phyloP scores from a whole-genome alignment of 53 echinoderm and acorn worm species.

The Echinarachnius parma region DNA sequence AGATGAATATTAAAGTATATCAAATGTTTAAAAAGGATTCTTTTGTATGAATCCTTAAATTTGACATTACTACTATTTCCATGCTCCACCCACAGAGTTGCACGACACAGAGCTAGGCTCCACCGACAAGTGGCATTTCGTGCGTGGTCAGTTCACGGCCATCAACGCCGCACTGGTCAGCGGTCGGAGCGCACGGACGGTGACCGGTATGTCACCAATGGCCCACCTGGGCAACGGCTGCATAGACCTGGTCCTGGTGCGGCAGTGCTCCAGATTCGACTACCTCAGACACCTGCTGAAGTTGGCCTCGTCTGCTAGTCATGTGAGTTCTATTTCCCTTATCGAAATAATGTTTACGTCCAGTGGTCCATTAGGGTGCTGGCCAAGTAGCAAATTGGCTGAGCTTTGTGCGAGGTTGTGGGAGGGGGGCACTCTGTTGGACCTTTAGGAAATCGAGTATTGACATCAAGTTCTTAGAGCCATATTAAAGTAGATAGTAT shows the following conservation, averaged over 20 bases:
- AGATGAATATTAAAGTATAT: no score
- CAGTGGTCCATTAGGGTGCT: no score
- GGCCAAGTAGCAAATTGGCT: no score
- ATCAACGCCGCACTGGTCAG: constrained; percentile 85
- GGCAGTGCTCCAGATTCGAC: constrained; percentile 77
- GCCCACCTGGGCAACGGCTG: constrained; percentile 96
- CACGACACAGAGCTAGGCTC: no score
- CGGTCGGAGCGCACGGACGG: constrained; percentile 67
- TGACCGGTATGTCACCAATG: constrained; percentile 76
- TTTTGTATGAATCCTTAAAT: no score
- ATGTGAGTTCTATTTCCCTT: constrained; percentile 76
- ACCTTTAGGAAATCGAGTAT: no score
- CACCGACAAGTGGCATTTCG: constrained; percentile 54
- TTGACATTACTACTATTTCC: neutral
- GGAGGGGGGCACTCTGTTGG: no score
- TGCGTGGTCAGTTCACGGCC: constrained; percentile 68
- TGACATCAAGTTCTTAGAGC: no score
- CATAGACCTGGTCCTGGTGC: constrained; percentile 84
- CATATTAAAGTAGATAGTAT: no score
- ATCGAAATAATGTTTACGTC: no score
- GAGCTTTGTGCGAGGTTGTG: no score
- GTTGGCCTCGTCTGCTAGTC: constrained; percentile 70
- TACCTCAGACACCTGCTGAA: constrained; percentile 81
- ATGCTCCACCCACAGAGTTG: neutral
- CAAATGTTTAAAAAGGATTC: no score